Evolutionary conservation across 2,113 vertebrate species (phyloP).

Genomic region (Caretta caretta): DNA sequence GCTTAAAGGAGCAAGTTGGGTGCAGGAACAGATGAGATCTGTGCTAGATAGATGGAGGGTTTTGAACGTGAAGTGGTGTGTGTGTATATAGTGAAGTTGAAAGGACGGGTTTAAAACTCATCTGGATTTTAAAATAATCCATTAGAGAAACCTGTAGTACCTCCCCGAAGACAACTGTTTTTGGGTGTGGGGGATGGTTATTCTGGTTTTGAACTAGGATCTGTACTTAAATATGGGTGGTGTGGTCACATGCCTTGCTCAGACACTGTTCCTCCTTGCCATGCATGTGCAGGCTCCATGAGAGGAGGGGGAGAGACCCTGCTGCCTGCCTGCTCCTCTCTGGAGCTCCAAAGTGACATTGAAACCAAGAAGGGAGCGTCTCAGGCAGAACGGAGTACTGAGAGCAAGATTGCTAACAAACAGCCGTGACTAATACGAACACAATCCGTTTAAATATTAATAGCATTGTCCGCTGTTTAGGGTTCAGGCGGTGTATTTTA

Average conservation of each 20-base stretch:
- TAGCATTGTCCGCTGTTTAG: background rate
- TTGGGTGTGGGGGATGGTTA: background rate
- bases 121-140: slow-evolving; percentile 39
- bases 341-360: background rate
- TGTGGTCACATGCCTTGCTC: background rate
- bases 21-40: background rate
- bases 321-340: accelerated
- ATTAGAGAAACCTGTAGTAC: slow-evolving; percentile 46
- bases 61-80: background rate
- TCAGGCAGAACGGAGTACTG: background rate
- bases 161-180: background rate
- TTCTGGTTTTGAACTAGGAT: background rate
- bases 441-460: background rate
- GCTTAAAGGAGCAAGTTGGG: background rate
- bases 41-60: background rate
- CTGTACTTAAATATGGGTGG: background rate
- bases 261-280: background rate
- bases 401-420: background rate
- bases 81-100: slow-evolving; percentile 2
- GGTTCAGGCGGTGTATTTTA: background rate
- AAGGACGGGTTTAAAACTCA: slow-evolving; percentile 39
- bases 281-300: accelerated
- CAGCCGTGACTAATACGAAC: background rate
- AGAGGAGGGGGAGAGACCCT: background rate
- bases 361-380: background rate